A percentile compares a stretch with the other conserved stretches of the same genome.
phyloP scores from a whole-genome alignment of 2,888 invertebrate genomes.

The Escarpia spicata region DNA sequence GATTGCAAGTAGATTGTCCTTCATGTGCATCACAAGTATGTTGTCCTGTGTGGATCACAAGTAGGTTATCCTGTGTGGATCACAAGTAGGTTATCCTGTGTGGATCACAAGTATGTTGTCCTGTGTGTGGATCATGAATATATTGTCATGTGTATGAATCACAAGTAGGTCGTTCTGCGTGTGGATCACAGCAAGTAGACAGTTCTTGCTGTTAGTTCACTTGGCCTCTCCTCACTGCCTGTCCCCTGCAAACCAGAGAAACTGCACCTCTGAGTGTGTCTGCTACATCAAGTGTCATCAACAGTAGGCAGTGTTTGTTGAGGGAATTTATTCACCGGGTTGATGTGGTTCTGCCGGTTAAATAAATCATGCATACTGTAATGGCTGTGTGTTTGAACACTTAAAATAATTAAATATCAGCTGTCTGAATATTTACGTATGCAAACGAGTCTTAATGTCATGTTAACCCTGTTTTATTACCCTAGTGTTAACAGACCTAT shows the following conservation, averaged over 20 bases:
- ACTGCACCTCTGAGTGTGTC: neutral
- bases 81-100: neutral
- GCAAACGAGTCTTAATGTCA: too few relatives aligned
- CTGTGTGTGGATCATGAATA: neutral
- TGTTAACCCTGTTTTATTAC: too few relatives aligned
- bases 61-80: neutral
- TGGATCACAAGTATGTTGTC: neutral
- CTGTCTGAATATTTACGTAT: too few relatives aligned
- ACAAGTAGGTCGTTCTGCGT: neutral
- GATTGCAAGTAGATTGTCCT: too few relatives aligned
- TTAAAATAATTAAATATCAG: too few relatives aligned
- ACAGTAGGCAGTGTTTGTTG: neutral
- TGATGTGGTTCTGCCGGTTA: too few relatives aligned
- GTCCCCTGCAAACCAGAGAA: neutral
- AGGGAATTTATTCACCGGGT: too few relatives aligned
- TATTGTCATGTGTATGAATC: neutral
- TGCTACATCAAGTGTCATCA: neutral
- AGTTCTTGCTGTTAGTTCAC: neutral
- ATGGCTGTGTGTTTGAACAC: too few relatives aligned
- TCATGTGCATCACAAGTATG: neutral
- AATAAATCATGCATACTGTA: too few relatives aligned
- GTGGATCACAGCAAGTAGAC: neutral
- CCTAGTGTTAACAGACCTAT: too few relatives aligned
- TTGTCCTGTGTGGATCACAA: neutral
- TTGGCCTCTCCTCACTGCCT: neutral